A percentile compares a stretch with the other conserved stretches of the same genome.
phyloP scores from a whole-genome alignment of 2,797 vertebrate species.

The Coluber constrictor region DNA sequence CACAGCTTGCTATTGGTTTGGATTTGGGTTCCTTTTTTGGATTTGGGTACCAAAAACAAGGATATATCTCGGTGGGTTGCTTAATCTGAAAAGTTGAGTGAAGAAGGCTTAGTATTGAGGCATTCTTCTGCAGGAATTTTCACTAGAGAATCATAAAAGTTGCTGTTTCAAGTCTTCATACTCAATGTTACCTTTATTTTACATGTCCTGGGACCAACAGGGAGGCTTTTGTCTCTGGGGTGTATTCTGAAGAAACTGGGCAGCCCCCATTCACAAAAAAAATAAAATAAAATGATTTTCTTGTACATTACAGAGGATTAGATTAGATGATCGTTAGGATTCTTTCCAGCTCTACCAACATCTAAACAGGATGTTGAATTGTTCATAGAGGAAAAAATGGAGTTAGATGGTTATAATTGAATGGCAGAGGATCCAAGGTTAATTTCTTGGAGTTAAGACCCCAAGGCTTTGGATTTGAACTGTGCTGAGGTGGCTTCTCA shows the following conservation, averaged over 20 bases:
- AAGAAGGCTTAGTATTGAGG: neutral
- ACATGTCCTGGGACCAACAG: neutral
- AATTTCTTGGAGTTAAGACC: neutral
- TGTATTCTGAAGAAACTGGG: neutral
- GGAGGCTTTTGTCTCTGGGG: neutral
- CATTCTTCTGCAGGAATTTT: neutral
- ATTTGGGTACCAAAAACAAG: neutral
- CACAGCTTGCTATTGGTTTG: neutral
- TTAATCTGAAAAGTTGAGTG: neutral
- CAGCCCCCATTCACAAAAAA: neutral
- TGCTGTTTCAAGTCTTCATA: neutral
- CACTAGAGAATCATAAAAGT: too few species aligned
- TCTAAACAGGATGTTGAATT: neutral
- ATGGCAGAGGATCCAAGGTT: neutral
- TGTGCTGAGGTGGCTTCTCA: neutral
- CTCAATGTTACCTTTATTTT: neutral
- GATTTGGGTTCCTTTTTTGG: neutral
- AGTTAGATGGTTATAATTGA: rapidly evolving
- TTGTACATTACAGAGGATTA: too few species aligned
- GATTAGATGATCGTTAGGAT: neutral
- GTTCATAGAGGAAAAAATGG: neutral
- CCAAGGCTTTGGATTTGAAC: neutral
- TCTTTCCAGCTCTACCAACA: neutral
- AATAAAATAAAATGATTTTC: too few species aligned
- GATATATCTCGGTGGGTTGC: neutral